Evolutionary conservation across 2,888 invertebrate species (phyloP), one percentile per base, ranked within the genome.

Genomic region (Parelbella ahira): DNA sequence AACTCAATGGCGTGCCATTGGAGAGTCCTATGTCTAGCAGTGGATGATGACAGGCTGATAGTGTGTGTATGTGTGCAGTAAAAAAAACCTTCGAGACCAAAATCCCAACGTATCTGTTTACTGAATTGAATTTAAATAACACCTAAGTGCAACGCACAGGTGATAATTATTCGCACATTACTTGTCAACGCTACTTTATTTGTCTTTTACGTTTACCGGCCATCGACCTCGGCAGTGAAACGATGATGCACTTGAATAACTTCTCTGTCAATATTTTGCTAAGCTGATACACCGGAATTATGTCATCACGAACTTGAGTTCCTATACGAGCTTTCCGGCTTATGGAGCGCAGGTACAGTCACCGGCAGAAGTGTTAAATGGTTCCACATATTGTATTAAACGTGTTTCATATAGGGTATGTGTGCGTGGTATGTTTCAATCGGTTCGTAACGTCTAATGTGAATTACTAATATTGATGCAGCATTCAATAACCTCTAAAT

Each of bases 81-180:
- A n/a, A n/a, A n/a, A n/a, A n/a, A n/a, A n/a, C n/a, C n/a, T n/a
- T n/a, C n/a, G n/a, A n/a, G n/a, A n/a, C n/a, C n/a, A n/a, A n/a
- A n/a, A n/a, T n/a, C n/a, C n/a, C n/a, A n/a, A n/a, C n/a, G n/a
- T n/a, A 38, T 23, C 13, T 21, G 6, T 8, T 30, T 18, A 30
- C 13, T 5, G 41, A 47, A 50, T 56, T 45, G 55, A 61, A 59
- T 62, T n/a, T 19, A 24, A 39, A 11, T 19, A 19, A 18, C 38
- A 18, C 30, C 58, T 54, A 51, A 60, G 53, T 54, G 58, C 47
- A 52, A 58, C 50, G 51, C 53, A 51, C 57, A 70, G 58, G 71
- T 73, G 70, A 72, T 71, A 75, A 73, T n/a, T 72, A 71, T 78
- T 75, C 72, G 63, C 72, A 64, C 72, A 69, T 64, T 9, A 33